Base-by-base conservation (phyloP, 1,140 invertebrate genomes). In the Atta cephalotes region DNA sequence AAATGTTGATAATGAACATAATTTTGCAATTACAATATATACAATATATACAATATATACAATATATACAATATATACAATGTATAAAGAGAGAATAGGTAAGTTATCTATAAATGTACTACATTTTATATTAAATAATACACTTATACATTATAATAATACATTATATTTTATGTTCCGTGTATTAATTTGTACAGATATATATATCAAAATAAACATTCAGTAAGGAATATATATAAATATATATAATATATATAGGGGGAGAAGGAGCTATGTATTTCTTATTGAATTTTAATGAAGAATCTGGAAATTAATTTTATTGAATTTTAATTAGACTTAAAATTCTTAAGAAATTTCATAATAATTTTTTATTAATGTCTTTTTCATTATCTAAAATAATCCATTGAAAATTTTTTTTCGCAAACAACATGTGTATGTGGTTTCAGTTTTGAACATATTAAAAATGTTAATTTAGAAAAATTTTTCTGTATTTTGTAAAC, bases 1-100 rank as follows among this genome's bases (percentile, higher is more conserved):
- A 84, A 58, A 82, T 0, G 63, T 4, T 49, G 9, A 80, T n/a
- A 65, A 10, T 21, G 0, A 53, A 82, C 18, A 72, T 6, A 56
- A 16, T 62, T 80, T 68, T 25, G 25, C 16, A 68, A 70, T 70
- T 72, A n/a, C n/a, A n/a, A 56, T 2, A n/a, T 4, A 16, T 53
- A 53, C 7, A 56, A 56, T 56, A 56, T 56, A 56, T 56, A 49
- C 2, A 31, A 1, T 31, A 3, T 31, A 31, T 31, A 31, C 28
- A 28, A 28, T 28, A 28, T 28, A 28, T 28, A 28, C 1, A 28
- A 28, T 28, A 28, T 28, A 28, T 28, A 28, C 28, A 28, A 28
- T 28, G 28, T 28, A 28, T 28, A n/a, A n/a, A 28, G 28, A 28
- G 28, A 28, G 28, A 28, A 28, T 28, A 28, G 28, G 28, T 28